Conservation (phyloP, 2,113 vertebrate species). For the Pseudolaguvia tuberculata region DNA sequence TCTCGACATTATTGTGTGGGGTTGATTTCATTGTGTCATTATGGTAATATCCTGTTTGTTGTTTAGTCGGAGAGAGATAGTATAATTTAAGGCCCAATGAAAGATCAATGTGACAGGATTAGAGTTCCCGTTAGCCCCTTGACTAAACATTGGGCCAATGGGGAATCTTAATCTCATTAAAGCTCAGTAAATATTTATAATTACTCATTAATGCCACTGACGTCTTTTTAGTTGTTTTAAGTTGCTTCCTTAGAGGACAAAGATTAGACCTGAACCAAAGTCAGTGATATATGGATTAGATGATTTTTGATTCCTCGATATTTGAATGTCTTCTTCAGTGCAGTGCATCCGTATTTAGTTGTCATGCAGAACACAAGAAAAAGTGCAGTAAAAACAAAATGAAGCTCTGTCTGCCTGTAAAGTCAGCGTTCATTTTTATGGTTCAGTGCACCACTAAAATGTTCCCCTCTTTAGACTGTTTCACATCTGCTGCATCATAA, state of each 20-base stretch:
- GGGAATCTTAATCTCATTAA: constrained; percentile 44
- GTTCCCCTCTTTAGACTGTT: constrained; percentile 19
- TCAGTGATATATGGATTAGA: constrained; percentile 22
- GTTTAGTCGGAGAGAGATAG: constrained; percentile 80
- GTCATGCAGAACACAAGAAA: neutral
- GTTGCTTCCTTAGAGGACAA: constrained; percentile 22
- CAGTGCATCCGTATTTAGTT: neutral
- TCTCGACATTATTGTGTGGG: constrained; percentile 71
- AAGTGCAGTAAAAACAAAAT: constrained; percentile 21
- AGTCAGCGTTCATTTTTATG: constrained; percentile 14
- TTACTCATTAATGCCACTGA: constrained; percentile 43
- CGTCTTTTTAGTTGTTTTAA: neutral
- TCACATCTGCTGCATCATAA: constrained; percentile 33
- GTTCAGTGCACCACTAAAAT: constrained; percentile 12
- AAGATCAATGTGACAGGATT: constrained; percentile 70
- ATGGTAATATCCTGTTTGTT: constrained; percentile 84
- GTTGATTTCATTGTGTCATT: constrained; percentile 83
- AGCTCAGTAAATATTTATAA: constrained; percentile 43
- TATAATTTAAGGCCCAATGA: constrained; percentile 75
- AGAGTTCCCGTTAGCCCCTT: constrained; percentile 34
- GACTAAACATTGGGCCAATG: constrained; percentile 34
- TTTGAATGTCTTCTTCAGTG: neutral
- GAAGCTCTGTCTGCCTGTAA: constrained; percentile 5
- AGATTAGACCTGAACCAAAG: constrained; percentile 20
- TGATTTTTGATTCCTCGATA: neutral